Base-by-base conservation (phyloP, 2,888 invertebrate species). In the Ormyrus pomaceus region DNA sequence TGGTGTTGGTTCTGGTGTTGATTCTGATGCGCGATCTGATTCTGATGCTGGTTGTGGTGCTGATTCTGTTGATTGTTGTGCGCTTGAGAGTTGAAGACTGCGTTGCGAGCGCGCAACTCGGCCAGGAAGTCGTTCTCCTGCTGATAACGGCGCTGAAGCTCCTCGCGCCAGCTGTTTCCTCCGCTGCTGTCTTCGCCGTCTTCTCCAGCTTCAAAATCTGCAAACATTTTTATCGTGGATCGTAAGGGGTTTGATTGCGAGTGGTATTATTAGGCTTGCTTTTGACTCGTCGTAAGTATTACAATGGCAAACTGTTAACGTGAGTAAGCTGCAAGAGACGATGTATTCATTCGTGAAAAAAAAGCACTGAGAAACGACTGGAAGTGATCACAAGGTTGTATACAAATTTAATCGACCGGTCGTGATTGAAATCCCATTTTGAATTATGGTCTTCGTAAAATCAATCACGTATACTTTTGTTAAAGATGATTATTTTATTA, bases 111-210 rank as follows among this genome's bases (percentile, higher is more conserved):
- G 45, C 93, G 89, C 58, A 93, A 85, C 85, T 93, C 93, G 0
- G 92, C 92, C 87, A 93, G 90, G 84, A 93, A 93, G 85, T 92
- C 93, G 48, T 92, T 92, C 83, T 93, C 93, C 84, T 93, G 93
- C 80, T 92, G 92, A 85, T 93, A 93, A 34, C 93, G 91, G 74
- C 92, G 91, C 82, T 93, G 93, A 51, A 93, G 89, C 85, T 93
- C 93, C 83, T 93, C 92, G 78, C 93, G 92, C 93, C 93, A 93
- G 11, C 89, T 89, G 19, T 92, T 92, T 9, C 92, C 92, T 13
- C 92, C 92, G 19, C 92, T 92, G 84, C 92, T 92, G 71, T 93
- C 93, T 83, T 93, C 93, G 80, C 93, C 93, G 85, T 94, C 94
- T 59, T 95, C 93, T 48, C 77, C 61, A 5, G n/a, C 65, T 58